A percentile compares a stretch with the other conserved stretches of the same genome.
phyloP scores from a whole-genome alignment of 2,113 vertebrate species.

The Recurvirostra avosetta region DNA sequence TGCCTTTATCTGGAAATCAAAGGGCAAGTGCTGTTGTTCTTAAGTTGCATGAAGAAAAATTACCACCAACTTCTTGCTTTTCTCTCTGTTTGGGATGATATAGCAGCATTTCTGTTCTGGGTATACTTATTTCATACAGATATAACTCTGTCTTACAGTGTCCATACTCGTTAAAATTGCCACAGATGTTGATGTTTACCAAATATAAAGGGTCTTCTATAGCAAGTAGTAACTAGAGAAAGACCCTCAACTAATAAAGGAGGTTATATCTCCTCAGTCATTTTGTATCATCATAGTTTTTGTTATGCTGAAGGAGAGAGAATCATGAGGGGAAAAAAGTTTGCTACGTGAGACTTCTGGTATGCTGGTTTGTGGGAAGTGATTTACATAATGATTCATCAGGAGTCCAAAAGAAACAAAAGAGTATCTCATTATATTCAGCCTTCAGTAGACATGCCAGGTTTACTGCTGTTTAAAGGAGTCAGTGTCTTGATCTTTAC shows the following conservation, averaged over 20 bases:
- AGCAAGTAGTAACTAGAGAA: neutral
- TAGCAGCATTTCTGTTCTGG: neutral
- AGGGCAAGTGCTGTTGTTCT: neutral
- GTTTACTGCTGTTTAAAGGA: neutral
- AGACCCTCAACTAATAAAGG: neutral
- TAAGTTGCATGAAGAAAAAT: neutral
- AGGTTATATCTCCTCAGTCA: neutral
- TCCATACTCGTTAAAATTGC: neutral
- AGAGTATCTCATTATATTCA: neutral
- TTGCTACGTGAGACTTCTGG: neutral
- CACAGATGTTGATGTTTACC: neutral
- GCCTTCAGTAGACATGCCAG: neutral
- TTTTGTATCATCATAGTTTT: neutral
- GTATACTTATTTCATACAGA: neutral
- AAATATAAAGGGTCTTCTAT: neutral
- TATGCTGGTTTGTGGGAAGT: neutral
- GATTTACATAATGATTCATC: constrained; percentile 26
- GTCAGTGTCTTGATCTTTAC: neutral
- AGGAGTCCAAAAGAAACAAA: neutral
- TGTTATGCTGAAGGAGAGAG: neutral
- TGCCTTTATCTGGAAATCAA: neutral
- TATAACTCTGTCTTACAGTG: neutral
- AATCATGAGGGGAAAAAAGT: neutral
- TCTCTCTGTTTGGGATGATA: neutral
- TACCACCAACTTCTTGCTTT: neutral